Base-by-base conservation (phyloP, 2,797 vertebrate genomes). In the Arctocebus calabarensis region DNA sequence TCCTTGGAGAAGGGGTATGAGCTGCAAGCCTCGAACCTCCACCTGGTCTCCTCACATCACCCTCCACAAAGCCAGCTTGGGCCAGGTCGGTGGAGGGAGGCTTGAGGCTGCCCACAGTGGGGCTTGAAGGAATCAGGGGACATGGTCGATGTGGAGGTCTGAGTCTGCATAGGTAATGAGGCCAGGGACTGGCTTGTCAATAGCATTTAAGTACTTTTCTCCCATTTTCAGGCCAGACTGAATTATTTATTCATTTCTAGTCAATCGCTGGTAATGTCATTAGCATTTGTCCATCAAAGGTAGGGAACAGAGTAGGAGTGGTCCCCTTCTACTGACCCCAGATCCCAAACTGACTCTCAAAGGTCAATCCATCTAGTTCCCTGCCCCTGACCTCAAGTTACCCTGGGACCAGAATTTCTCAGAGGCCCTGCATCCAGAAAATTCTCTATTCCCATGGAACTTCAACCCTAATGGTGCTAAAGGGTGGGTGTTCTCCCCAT, bases 131-230 rank as follows among this genome's bases (percentile, higher is more conserved):
- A 97, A 95, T 95, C 12, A 27, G 84, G 95, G 87, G 89, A 43
- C 79, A 48, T 74, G 97, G 97, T 99, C 99, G 97, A 99, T 99
- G 98, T 89, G 96, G 98, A 98, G 97, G 98, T 98, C 98, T 97
- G 98, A 98, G 98, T 98, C 98, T 98, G 99, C 98, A 99, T 99
- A 98, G 99, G 98, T 99, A 98, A 99, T 98, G 97, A 98, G 98
- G 98, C 94, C 98, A 98, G 98, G 99, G 99, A 99, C 99, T 98
- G 98, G 98, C 98, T 98, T 98, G 99, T 99, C 99, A 99, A 99
- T 99, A 99, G 98, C 99, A 99, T 99, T 99, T 99, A 99, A 99
- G 99, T 99, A 99, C 99, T 99, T 98, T 98, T 99, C 98, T 98
- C 98, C 98, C 98, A 98, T 97, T 97, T 98, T 98, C 98, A 99